Base-by-base conservation (phyloP, 1,140 invertebrate genomes). In the Drosophila parvula region DNA sequence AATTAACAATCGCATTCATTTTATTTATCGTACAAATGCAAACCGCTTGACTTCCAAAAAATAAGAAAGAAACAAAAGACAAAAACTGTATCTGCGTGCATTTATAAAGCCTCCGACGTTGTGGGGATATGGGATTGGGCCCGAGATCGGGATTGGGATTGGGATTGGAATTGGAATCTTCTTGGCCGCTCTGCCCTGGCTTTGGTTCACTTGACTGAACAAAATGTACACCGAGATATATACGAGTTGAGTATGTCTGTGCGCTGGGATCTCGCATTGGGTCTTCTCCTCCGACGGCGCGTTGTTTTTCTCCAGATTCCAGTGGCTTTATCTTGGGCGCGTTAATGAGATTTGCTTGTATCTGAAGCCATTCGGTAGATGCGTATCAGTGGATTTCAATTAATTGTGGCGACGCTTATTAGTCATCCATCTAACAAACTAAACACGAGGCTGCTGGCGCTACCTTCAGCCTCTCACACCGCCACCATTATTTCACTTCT, bases 281-380 rank as follows among this genome's bases (percentile, higher is more conserved):
- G n/a, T 12, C 57, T 51, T 56, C 71, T 47, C 28, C 40, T 12
- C 48, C 59, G 44, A 34, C 36, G 10, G 34, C 18, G 45, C 64
- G 68, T 50, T 71, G 68, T 71, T 71, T 41, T 59, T 57, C 69
- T 57, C 69, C 70, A 80, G 83, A 88, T 89, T 89, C 80, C 83
- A 89, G 84, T 88, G 83, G 83, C 80, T 88, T 88, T 88, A 88
- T 89, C 84, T 86, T 84, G 85, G 69, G 84, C 81, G 81, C 85
- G 85, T 89, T 89, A 89, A 89, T 89, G 84, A 89, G 84, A 89
- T 89, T 89, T 89, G 84, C 84, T 89, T 89, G 84, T 89, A 89
- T 89, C 84, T 89, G 85, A 70, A 84, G 85, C 84, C 84, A 89
- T 89, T 89, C 84, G 81, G 85, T 73, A 89, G 84, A 89, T 89